Evolutionary conservation across 2,888 invertebrate genomes (phyloP), one percentile per base, ranked within the genome.

Genomic region (Cryptophagus acutangulus): DNA sequence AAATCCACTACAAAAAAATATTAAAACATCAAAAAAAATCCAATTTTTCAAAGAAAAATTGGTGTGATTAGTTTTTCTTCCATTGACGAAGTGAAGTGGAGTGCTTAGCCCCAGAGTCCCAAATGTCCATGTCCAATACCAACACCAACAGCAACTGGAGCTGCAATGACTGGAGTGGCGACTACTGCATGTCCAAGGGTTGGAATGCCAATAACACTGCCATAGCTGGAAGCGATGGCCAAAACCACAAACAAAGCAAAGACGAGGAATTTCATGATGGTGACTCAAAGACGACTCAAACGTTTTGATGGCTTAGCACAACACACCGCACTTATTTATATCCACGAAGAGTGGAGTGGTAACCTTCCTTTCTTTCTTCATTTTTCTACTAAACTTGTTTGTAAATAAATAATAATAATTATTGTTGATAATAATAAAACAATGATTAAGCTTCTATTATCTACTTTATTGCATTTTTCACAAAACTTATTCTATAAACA

Each of bases 191-290:
- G 24, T 18, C 25, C 26, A 26, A 39, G 17, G 2, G 33, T 28
- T 34, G 24, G 31, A n/a, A 4, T 36, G 6, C 36, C 41, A 26
- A 35, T 26, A n/a, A 35, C 28, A 13, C 17, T 35, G 17, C 50
- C 48, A 17, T 44, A 45, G 15, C 41, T 44, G 2, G 43, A 17
- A 26, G 46, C 46, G 13, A 48, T 15, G 20, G 51, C 52, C 26
- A 52, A 30, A 14, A 44, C 16, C 26, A 37, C 43, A 26, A 50
- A 34, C 25, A 52, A 14, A 41, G 44, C 47, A 40, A 52, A 38
- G 10, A 50, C 25, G 31, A 50, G 20, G 34, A 45, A 38, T 41
- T 52, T 53, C 52, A 53, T 45, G 36, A 36, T 51, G 34, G 40
- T 34, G 42, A 47, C 16, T 36, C 3, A 8, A 36, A 36, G 36